Conservation (phyloP, 2,797 vertebrate species). For the Anas georgica region DNA sequence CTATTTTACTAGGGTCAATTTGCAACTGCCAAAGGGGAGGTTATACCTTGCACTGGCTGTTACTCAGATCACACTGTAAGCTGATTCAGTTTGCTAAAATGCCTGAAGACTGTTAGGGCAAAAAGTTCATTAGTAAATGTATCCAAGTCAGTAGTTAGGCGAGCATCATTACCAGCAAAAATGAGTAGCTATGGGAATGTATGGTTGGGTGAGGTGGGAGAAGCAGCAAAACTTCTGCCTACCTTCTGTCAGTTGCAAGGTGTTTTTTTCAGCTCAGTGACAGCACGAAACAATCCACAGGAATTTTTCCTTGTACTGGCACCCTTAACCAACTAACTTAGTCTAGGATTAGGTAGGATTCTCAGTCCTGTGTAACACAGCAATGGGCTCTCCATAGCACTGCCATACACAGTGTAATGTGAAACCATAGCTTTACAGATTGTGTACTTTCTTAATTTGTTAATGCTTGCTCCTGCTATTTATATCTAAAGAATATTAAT, state of each 20-base stretch:
- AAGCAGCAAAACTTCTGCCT: neutral
- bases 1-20: neutral
- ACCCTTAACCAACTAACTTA: fast-evolving
- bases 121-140: neutral
- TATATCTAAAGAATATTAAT: neutral
- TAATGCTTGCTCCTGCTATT: neutral
- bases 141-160: neutral
- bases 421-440: neutral
- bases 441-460: neutral
- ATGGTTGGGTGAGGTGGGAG: neutral
- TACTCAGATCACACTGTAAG: neutral
- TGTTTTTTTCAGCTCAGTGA: neutral
- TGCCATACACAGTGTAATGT: neutral
- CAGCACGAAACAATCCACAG: neutral
- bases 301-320: neutral
- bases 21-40: neutral
- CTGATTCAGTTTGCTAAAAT: neutral
- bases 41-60: neutral
- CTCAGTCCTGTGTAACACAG: neutral
- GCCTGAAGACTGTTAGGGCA: neutral
- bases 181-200: neutral
- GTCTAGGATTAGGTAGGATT: neutral
- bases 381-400: neutral
- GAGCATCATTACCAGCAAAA: neutral
- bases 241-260: neutral